phyloP scores from a whole-genome alignment of 2,888 invertebrate species.

The Tetragnatha montana region DNA sequence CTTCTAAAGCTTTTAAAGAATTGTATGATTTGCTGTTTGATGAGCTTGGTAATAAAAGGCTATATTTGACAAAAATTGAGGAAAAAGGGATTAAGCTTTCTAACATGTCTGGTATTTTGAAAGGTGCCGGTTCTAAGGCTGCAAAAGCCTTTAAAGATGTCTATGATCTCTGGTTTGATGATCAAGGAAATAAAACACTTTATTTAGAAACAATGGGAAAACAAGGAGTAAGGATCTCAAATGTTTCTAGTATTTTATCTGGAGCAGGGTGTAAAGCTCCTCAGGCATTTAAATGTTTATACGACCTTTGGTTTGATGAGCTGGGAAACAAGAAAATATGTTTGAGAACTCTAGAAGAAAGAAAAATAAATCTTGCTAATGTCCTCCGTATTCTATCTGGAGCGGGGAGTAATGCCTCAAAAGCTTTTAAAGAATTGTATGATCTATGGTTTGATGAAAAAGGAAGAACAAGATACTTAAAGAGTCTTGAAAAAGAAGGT shows the following conservation, averaged over 20 bases:
- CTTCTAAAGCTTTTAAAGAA: too few species aligned
- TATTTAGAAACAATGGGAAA: background rate
- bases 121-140: conserved; percentile 40
- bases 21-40: too few species aligned
- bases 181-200: conserved; percentile 31
- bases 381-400: background rate
- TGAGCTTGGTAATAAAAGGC: too few species aligned
- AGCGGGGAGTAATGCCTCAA: background rate
- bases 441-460: background rate
- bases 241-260: too few species aligned
- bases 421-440: background rate
- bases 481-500: background rate
- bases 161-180: conserved; percentile 20
- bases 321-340: too few species aligned
- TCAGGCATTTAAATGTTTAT: too few species aligned
- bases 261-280: too few species aligned
- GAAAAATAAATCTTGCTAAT: too few species aligned
- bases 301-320: too few species aligned
- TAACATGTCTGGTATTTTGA: conserved; percentile 26
- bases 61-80: background rate
- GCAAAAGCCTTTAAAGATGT: conserved; percentile 52
- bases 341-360: too few species aligned
- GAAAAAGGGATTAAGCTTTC: conserved; percentile 24
- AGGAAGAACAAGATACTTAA: background rate
- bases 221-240: too few species aligned